A percentile compares a stretch with the other conserved stretches of the same genome.
phyloP scores from a whole-genome alignment of 2,888 invertebrate species.

The Volucella inanis region DNA sequence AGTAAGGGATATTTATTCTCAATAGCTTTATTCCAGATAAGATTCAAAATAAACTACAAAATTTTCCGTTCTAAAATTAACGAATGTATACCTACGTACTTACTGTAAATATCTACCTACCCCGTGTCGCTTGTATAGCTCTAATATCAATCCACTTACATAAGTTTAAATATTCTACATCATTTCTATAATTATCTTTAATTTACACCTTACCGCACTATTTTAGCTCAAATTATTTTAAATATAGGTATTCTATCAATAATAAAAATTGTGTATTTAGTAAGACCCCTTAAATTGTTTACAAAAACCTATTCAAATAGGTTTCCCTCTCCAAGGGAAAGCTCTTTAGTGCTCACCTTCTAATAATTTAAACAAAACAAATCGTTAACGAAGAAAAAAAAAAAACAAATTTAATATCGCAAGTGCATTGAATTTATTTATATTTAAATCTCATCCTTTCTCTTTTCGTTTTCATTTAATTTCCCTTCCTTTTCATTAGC shows the following conservation, averaged over 20 bases:
- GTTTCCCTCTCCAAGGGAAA: slow-evolving; percentile 1
- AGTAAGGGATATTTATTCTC: too few species aligned
- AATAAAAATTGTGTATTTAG: neutral
- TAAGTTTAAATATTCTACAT: neutral
- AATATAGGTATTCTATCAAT: neutral
- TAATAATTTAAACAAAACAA: slow-evolving; percentile 38
- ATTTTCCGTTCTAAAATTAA: too few species aligned
- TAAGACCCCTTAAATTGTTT: slow-evolving; percentile 18
- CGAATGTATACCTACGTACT: too few species aligned
- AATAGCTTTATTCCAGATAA: too few species aligned
- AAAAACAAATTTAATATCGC: neutral
- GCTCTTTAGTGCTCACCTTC: slow-evolving; percentile 30
- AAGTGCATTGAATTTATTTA: slow-evolving; percentile 29
- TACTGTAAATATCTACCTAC: too few species aligned
- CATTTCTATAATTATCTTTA: slow-evolving; percentile 21
- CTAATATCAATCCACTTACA: too few species aligned
- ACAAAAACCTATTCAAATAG: slow-evolving; percentile 25
- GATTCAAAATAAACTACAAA: too few species aligned
- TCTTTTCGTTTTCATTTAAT: neutral
- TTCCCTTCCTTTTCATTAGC: neutral
- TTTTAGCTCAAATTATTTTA: slow-evolving; percentile 24
- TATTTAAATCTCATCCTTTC: slow-evolving; percentile 26
- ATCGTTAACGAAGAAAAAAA: slow-evolving; percentile 9
- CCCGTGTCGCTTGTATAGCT: too few species aligned
- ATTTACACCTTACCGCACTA: neutral